Percentiles rank a stretch among this genome's conserved stretches.
Conservation (phyloP, 2,888 invertebrate genomes). For the Tetheella fluctuosa region DNA sequence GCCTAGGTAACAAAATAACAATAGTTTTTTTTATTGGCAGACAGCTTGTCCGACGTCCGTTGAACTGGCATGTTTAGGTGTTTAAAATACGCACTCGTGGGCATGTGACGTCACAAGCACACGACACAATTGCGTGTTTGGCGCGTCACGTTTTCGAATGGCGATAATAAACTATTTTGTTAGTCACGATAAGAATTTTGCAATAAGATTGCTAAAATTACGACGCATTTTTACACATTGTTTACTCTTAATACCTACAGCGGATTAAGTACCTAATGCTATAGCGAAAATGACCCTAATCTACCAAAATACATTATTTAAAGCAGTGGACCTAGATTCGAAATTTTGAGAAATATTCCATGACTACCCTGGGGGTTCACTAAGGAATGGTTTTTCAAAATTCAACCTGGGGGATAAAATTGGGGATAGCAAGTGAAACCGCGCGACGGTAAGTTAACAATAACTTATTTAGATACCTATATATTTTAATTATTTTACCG, state of each 20-base stretch:
- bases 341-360: too few species aligned
- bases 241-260: not conserved
- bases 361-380: too few species aligned
- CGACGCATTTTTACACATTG: not conserved
- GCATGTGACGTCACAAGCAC: not conserved
- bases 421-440: too few species aligned
- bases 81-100: not conserved
- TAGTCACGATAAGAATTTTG: not conserved
- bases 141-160: not conserved
- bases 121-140: conserved; percentile 3
- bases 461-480: too few species aligned
- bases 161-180: not conserved
- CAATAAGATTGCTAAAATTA: not conserved
- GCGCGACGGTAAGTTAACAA: too few species aligned
- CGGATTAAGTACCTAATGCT: not conserved
- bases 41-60: conserved; percentile 7
- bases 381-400: too few species aligned
- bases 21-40: not conserved
- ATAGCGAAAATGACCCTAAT: too few species aligned
- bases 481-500: too few species aligned
- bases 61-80: not conserved
- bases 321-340: too few species aligned
- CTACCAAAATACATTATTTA: too few species aligned
- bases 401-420: too few species aligned
- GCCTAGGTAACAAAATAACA: not conserved